Base-by-base conservation (phyloP, 2,113 vertebrate genomes). In the Tupaia tana region DNA sequence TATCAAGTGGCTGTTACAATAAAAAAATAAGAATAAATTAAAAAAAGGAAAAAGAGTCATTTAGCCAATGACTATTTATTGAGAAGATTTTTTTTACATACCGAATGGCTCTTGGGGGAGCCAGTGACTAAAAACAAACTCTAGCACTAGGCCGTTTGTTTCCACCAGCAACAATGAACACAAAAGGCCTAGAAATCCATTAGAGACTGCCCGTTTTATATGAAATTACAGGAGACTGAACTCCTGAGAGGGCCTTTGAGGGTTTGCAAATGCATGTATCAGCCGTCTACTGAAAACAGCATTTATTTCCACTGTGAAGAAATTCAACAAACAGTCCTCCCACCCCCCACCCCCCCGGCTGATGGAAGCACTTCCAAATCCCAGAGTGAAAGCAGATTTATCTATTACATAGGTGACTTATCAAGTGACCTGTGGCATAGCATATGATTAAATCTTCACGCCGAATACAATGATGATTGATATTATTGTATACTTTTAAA, bases 11-110 rank as follows among this genome's bases (percentile, higher is more conserved):
- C 56, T 87, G 80, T 70, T 85, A 54, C n/a, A 86, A 85, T 95
- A 31, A 58, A 31, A 69, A 18, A 29, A 56, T n/a, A 64, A 22
- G 9, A 43, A 61, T 9, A 58, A n/a, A 77, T 4, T 34, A 31
- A 4, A 25, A 86, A 56, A n/a, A 18, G 56, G n/a, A 81, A 7
- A 25, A 24, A 18, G 5, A 19, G 13, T 59, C 27, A 82, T 24
- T 66, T 18, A 10, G 29, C 59, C 22, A 6, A 43, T 34, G 71
- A 92, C n/a, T 84, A 25, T 88, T 94, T 86, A 77, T 79, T 9
- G 19, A 82, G 80, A 79, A 54, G 85, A 64, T 75, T 80, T 70
- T 79, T 80, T 92, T 69, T 94, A 43, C 89, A 94, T 66, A 70
- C 24, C 0, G 0, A 64, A 66, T 84, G 34, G 69, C 69, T 87